Percentiles rank a stretch among this genome's conserved stretches.
phyloP scores from a whole-genome alignment of 2,113 vertebrate species.

The Pomatorhinus ruficollis region DNA sequence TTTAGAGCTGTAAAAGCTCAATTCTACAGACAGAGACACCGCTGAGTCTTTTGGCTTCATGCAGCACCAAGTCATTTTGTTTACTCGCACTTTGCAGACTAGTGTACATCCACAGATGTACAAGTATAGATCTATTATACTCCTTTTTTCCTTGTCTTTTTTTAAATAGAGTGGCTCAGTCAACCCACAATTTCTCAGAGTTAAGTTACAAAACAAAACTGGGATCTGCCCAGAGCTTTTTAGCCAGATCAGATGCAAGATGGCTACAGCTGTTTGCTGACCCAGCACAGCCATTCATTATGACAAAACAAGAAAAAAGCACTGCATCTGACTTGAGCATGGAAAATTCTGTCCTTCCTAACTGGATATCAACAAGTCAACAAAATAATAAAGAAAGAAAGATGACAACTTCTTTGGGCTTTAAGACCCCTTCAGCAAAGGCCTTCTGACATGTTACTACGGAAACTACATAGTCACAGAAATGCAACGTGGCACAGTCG shows the following conservation, averaged over 20 bases:
- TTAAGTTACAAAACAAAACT: background rate
- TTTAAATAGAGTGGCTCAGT: background rate
- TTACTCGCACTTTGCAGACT: background rate
- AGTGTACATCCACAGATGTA: background rate
- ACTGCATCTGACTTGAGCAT: background rate
- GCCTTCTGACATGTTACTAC: slow-evolving; percentile 20
- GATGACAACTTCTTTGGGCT: background rate
- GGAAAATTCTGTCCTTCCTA: background rate
- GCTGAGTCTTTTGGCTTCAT: background rate
- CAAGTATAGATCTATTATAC: background rate
- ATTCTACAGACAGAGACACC: background rate
- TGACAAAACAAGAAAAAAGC: background rate
- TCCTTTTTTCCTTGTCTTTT: background rate
- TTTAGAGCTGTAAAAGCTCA: background rate
- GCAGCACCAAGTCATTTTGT: background rate
- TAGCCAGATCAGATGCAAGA: background rate
- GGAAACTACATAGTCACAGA: background rate
- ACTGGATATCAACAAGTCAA: background rate
- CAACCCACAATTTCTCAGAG: background rate
- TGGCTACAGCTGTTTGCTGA: background rate
- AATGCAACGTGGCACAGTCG: background rate
- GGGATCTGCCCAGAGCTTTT: background rate
- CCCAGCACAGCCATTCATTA: background rate
- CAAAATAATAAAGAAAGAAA: background rate
- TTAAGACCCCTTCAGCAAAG: background rate